phyloP scores from a whole-genome alignment of 1,140 invertebrate genomes.

The Acyrthosiphon pisum region DNA sequence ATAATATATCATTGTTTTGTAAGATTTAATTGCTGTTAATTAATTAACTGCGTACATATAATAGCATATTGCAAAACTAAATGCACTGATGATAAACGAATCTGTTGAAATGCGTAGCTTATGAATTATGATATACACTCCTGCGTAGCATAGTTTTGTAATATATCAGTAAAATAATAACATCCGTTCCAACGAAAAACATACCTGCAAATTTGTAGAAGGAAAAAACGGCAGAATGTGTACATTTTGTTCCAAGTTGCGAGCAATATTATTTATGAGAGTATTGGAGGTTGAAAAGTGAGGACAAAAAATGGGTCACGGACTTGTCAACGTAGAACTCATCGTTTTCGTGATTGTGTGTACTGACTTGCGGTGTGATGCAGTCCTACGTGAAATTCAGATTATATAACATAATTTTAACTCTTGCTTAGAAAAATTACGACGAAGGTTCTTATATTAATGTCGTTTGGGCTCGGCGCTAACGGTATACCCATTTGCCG shows the following conservation, averaged over 20 bases:
- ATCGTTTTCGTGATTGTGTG: conserved; percentile 24
- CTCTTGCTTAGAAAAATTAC: not conserved
- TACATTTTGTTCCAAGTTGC: not conserved
- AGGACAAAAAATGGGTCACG: conserved; percentile 39
- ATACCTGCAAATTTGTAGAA: not conserved
- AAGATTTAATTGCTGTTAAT: not conserved
- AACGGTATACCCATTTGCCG: not conserved
- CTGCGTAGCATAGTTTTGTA: not conserved
- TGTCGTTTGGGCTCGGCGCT: not conserved
- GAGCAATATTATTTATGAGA: conserved; percentile 10
- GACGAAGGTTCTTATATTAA: not conserved
- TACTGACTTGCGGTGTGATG: not conserved
- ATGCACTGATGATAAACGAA: not conserved
- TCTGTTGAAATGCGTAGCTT: not conserved
- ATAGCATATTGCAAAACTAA: not conserved
- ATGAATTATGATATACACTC: not conserved
- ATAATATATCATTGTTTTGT: not conserved
- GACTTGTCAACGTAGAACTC: conserved; percentile 41
- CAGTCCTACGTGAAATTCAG: not conserved
- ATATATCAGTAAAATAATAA: not conserved
- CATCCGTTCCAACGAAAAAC: not conserved
- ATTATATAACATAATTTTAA: conserved; percentile 28
- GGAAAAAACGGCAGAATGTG: not conserved
- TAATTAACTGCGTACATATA: not conserved
- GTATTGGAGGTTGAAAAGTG: not conserved